Conservation (phyloP, 2,113 vertebrate species). For the Capreolus pygargus region DNA sequence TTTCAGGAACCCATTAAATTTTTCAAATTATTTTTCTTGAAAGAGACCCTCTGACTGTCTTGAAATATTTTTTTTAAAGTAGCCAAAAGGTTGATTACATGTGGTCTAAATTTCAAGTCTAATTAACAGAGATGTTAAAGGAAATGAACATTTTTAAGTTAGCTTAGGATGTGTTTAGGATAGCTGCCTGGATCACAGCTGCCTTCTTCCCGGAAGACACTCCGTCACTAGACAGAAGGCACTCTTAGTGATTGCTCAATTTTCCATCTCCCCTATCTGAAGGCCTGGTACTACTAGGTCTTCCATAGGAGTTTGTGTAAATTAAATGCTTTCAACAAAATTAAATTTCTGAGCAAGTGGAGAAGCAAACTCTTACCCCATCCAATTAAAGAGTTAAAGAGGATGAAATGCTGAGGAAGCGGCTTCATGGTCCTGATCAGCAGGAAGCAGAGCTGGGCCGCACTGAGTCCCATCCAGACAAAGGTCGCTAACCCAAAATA, state of each 20-base stretch:
- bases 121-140: neutral
- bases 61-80: neutral
- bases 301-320: neutral
- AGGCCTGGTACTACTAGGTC: neutral
- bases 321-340: slow-evolving; percentile 7
- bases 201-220: neutral
- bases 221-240: neutral
- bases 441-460: slow-evolving; percentile 73
- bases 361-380: slow-evolving; percentile 75
- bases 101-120: neutral
- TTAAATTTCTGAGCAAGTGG: neutral
- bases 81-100: neutral
- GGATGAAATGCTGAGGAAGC: slow-evolving; percentile 63
- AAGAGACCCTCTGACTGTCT: neutral
- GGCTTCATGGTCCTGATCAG: slow-evolving; percentile 67
- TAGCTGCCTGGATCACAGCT: neutral
- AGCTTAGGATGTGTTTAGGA: neutral
- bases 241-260: neutral
- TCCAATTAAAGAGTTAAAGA: slow-evolving; percentile 44
- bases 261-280: neutral
- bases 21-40: slow-evolving; percentile 40
- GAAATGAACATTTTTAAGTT: neutral
- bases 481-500: slow-evolving; percentile 82
- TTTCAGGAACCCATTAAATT: neutral
- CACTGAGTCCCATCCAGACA: slow-evolving; percentile 78